Percentiles rank a stretch among this genome's conserved stretches.
phyloP scores from a whole-genome alignment of 2,797 vertebrate genomes.

The Zenarchopterus dispar region DNA sequence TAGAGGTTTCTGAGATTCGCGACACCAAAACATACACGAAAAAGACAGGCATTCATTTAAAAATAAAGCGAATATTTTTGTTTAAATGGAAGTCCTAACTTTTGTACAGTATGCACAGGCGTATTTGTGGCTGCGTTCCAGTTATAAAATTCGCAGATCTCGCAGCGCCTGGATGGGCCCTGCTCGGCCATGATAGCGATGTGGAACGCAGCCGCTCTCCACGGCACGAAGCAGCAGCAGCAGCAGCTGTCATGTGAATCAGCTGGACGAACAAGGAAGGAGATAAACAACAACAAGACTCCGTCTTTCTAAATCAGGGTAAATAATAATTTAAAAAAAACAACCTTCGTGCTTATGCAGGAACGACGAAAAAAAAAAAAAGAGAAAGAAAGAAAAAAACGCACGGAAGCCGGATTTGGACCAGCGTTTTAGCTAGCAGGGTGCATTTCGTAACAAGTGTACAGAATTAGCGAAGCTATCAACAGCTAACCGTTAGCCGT shows the following conservation, averaged over 20 bases:
- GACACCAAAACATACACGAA: too few species aligned
- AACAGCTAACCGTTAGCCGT: slow-evolving; percentile 62
- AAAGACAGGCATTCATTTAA: too few species aligned
- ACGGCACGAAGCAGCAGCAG: slow-evolving; percentile 35
- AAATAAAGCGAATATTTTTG: too few species aligned
- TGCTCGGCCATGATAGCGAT: slow-evolving; percentile 10
- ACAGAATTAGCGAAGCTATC: slow-evolving; percentile 53
- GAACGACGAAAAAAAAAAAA: too few species aligned
- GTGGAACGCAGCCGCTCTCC: slow-evolving; percentile 23
- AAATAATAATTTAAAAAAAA: not conserved
- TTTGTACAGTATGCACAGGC: too few species aligned
- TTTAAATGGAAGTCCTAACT: too few species aligned
- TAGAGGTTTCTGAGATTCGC: too few species aligned
- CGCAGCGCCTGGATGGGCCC: slow-evolving; percentile 33
- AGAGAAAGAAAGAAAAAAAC: too few species aligned
- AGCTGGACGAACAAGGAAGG: slow-evolving; percentile 75
- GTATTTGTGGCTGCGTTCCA: not conserved
- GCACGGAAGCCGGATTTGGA: not conserved
- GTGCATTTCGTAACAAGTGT: slow-evolving; percentile 54
- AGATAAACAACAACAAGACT: slow-evolving; percentile 66
- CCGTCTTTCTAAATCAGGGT: slow-evolving; percentile 58
- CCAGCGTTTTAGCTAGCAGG: not conserved
- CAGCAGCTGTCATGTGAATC: slow-evolving; percentile 81
- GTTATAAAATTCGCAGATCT: slow-evolving; percentile 44
- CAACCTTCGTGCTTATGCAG: not conserved